These are phyloP conservation scores for Probaryconus sp. DNA, from an alignment of 1,140 invertebrate genomes.

Conservation along the genomic window DNA sequence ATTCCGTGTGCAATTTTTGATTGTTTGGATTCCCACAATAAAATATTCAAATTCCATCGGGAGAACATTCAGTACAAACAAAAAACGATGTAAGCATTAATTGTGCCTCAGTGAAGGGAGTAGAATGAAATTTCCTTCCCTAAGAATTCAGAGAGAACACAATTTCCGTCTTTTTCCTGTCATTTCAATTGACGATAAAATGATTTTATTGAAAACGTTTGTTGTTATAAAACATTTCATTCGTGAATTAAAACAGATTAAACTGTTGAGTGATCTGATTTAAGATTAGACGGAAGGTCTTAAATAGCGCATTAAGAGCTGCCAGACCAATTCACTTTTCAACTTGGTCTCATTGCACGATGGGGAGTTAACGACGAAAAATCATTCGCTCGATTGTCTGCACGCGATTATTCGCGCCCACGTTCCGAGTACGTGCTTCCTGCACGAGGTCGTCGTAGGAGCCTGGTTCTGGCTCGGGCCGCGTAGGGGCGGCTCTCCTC, in stretches of 20 bases:
- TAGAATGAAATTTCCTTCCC: too few relatives aligned
- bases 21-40: too few relatives aligned
- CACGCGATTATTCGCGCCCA: conserved; percentile 54
- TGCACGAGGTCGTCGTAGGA: conserved; percentile 8
- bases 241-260: conserved; percentile 33
- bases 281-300: conserved; percentile 42
- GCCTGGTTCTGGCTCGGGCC: background rate
- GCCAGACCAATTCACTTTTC: conserved; percentile 29
- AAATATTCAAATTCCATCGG: too few relatives aligned
- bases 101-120: too few relatives aligned
- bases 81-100: too few relatives aligned
- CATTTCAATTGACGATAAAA: too few relatives aligned
- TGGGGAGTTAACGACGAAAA: conserved; percentile 36
- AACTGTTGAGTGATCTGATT: conserved; percentile 34
- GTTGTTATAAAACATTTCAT: conserved; percentile 27
- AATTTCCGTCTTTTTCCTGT: too few relatives aligned
- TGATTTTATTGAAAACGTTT: too few relatives aligned
- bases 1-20: too few relatives aligned
- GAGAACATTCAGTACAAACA: too few relatives aligned
- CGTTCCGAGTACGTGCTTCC: conserved; percentile 44
- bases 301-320: conserved; percentile 21
- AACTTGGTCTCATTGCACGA: conserved; percentile 6
- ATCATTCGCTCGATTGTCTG: conserved; percentile 44
- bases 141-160: too few relatives aligned
- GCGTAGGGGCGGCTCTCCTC: conserved; percentile 13